These are phyloP conservation scores for Rhingia campestris DNA, from an alignment of 2,888 invertebrate species.

Conservation along the genomic window DNA sequence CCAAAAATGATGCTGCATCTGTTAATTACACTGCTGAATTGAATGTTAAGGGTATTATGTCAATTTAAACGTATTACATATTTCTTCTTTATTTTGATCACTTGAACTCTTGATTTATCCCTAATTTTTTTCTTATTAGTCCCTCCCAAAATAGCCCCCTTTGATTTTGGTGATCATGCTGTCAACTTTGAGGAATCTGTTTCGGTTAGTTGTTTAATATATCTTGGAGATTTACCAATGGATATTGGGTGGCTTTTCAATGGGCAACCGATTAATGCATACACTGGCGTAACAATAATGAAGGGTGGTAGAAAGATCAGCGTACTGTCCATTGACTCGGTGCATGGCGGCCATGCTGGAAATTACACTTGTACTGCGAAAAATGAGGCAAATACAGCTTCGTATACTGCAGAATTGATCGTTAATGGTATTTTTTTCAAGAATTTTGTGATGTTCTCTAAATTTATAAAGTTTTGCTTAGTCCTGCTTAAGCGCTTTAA, in stretches of 20 bases:
- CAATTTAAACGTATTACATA: slow-evolving; percentile 3
- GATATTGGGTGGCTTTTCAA: slow-evolving; percentile 85
- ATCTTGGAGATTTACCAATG: slow-evolving; percentile 87
- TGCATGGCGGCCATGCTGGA: slow-evolving; percentile 87
- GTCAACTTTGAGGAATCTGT: slow-evolving; percentile 87
- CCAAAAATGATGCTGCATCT: slow-evolving; percentile 86
- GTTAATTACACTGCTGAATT: slow-evolving; percentile 85
- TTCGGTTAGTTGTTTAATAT: slow-evolving; percentile 85
- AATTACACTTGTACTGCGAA: slow-evolving; percentile 89
- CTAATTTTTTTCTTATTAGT: slow-evolving; percentile 82
- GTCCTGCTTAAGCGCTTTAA: slow-evolving; percentile 46
- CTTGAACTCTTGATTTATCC: not conserved
- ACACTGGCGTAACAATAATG: slow-evolving; percentile 82
- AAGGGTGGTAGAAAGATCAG: slow-evolving; percentile 85
- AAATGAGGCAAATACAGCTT: slow-evolving; percentile 87
- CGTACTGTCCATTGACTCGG: slow-evolving; percentile 86
- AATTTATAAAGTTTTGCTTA: slow-evolving; percentile 49
- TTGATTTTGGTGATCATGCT: slow-evolving; percentile 88
- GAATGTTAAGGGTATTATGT: slow-evolving; percentile 84
- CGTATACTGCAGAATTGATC: slow-evolving; percentile 87
- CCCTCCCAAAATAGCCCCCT: slow-evolving; percentile 89
- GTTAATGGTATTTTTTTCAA: slow-evolving; percentile 85
- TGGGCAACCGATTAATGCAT: slow-evolving; percentile 81
- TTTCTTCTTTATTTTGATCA: slow-evolving; percentile 21
- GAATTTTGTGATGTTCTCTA: slow-evolving; percentile 30